Conservation (phyloP, 2,797 vertebrate species). For the Valencia hispanica region DNA sequence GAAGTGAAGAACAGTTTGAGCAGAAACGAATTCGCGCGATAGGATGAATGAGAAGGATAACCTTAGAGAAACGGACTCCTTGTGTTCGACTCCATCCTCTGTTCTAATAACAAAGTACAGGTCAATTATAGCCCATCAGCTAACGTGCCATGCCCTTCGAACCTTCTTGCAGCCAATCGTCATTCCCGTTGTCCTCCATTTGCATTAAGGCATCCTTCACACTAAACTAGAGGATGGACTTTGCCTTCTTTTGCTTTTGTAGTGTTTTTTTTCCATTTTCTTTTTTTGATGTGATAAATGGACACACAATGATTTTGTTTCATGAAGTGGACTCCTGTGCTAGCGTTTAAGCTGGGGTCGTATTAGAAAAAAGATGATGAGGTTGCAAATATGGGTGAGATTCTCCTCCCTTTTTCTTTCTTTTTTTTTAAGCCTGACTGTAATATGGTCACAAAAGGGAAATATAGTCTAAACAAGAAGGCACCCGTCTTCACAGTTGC, state of each 20-base stretch:
- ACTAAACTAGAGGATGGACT: constrained; percentile 32
- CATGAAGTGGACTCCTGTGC: constrained; percentile 5
- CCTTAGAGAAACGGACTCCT: constrained; percentile 52
- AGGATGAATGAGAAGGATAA: constrained; percentile 32
- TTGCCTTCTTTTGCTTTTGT: constrained; percentile 34
- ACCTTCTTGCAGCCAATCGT: constrained; percentile 65
- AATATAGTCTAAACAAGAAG: constrained; percentile 49
- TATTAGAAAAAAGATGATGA: constrained; percentile 25
- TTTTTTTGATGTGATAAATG: constrained; percentile 48
- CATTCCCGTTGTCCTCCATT: constrained; percentile 35
- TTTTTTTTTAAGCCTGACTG: constrained; percentile 46
- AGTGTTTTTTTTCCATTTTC: constrained; percentile 10
- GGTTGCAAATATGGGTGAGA: constrained; percentile 12
- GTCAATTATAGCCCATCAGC: constrained; percentile 56
- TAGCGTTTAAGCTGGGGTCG: constrained; percentile 40
- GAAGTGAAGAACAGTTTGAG: constrained; percentile 22
- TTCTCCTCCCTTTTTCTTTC: constrained; percentile 18
- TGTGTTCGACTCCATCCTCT: constrained; percentile 52
- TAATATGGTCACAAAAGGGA: constrained; percentile 77
- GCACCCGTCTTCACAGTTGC: constrained; percentile 42
- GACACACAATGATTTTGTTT: constrained; percentile 42
- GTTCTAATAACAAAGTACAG: constrained; percentile 49
- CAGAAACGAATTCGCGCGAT: constrained; percentile 37
- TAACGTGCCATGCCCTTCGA: constrained; percentile 73
- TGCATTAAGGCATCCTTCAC: constrained; percentile 49